Base-by-base conservation (phyloP, 2,888 invertebrate species). In the Taphrorychus bicolor region DNA sequence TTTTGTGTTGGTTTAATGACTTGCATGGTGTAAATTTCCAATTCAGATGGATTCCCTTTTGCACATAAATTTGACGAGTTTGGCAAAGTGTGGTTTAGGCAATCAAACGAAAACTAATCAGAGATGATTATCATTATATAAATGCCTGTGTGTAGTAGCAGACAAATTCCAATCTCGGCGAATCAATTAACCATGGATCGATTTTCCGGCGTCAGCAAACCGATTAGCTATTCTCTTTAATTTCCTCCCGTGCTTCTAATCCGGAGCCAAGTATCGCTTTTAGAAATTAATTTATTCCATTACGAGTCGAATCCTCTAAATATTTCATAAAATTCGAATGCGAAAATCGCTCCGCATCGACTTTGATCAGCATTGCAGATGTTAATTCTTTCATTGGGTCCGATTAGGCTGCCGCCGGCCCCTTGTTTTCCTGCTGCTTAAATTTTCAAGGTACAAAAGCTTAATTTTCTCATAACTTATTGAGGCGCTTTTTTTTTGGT, bases 211-310 rank as follows among this genome's bases (percentile, higher is more conserved):
- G 73, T 74, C 56, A 68, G 63, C 67, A 56, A 77, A 73, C 78
- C 82, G 82, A 83, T 83, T 83, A 83, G 81, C 76, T 79, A 83
- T 83, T 83, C 83, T 81, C 83, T 83, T 83, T 82, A 83, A 83
- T 83, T 82, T 82, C 82, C 82, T 81, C 79, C 72, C 75, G 76
- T 76, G 77, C 75, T 74, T 78, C 80, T 80, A 81, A 80, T 80
- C 80, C 76, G 74, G 72, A 73, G 78, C 80, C 81, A 82, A 82
- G 82, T 82, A 83, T 83, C 81, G 83, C 83, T 83, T 83, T 83
- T 81, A 83, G 82, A 82, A 83, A 83, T 83, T 83, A 83, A 83
- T 83, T 83, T 83, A 83, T 83, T 83, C 83, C 83, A 83, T 83
- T 83, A 83, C 83, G 83, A 83, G 83, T 83, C 83, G 82, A 83